Evolutionary conservation across 2,888 invertebrate genomes (phyloP).

Genomic region (Malthinus flaveolus): DNA sequence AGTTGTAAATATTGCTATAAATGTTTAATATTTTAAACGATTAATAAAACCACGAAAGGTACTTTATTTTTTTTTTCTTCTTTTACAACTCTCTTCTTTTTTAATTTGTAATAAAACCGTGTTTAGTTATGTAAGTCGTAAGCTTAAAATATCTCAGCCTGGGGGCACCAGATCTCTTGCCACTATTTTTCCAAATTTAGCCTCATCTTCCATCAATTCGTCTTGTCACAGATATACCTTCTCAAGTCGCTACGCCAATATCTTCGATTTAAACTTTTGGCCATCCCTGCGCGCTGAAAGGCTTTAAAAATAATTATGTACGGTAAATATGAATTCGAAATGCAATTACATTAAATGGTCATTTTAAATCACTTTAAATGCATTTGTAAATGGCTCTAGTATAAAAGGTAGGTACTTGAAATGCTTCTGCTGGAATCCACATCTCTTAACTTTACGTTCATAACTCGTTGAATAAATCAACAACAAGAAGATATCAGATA

Average conservation of each 20-base stretch:
- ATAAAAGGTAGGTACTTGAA: conserved; percentile 25
- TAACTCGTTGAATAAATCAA: conserved; percentile 29
- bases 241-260: too few species aligned
- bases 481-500: conserved; percentile 29
- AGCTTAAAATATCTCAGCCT: too few species aligned
- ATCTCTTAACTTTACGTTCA: conserved; percentile 18
- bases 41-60: conserved; percentile 2
- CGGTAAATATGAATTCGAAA: conserved; percentile 38
- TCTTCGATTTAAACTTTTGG: too few species aligned
- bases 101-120: conserved; percentile 11
- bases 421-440: conserved; percentile 25
- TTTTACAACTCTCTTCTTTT: neutral
- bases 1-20: conserved; percentile 22
- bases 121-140: neutral
- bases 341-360: conserved; percentile 38
- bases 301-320: conserved; percentile 12
- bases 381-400: conserved; percentile 26
- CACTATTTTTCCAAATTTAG: too few species aligned
- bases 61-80: neutral
- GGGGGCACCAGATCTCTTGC: too few species aligned
- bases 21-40: conserved; percentile 14
- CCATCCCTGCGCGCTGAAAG: neutral
- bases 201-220: too few species aligned
- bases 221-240: too few species aligned
- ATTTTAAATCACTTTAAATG: conserved; percentile 33